phyloP scores from a whole-genome alignment of 2,113 vertebrate species.

The Dendropsophus ebraccatus region DNA sequence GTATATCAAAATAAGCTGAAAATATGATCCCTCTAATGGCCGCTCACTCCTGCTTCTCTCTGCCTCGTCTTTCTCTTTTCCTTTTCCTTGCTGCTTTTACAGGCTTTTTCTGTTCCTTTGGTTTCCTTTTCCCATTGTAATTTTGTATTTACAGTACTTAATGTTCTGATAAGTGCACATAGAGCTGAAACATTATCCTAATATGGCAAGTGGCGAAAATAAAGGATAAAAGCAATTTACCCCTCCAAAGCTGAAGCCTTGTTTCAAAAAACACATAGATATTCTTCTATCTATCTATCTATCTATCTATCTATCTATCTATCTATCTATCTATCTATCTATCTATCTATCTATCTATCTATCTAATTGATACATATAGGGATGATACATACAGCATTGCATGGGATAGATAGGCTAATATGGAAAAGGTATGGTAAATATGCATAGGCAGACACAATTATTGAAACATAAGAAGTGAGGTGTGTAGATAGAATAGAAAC shows the following conservation, averaged over 20 bases:
- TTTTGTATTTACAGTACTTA: conserved; percentile 60
- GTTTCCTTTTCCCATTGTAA: conserved; percentile 60
- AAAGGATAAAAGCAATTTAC: conserved; percentile 43
- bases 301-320: not conserved
- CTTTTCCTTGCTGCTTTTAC: conserved; percentile 50
- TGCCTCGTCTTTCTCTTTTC: conserved; percentile 46
- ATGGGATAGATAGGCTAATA: not conserved
- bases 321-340: not conserved
- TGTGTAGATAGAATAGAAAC: not conserved
- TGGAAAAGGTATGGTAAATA: too few relatives aligned
- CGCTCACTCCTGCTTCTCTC: conserved; percentile 61
- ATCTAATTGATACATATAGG: too few relatives aligned
- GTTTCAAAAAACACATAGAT: not conserved
- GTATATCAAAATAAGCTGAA: conserved; percentile 64
- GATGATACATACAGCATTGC: not conserved
- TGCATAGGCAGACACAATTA: too few relatives aligned
- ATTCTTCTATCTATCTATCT: not conserved
- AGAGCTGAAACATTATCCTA: not conserved
- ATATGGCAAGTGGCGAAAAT: conserved; percentile 23
- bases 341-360: too few relatives aligned
- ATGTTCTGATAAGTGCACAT: conserved; percentile 54
- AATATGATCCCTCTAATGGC: conserved; percentile 67
- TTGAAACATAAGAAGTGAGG: too few relatives aligned
- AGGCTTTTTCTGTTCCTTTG: conserved; percentile 62
- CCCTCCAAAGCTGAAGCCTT: not conserved